Conservation (phyloP, 1,140 invertebrate genomes). For the Drosophila tsacasi region DNA sequence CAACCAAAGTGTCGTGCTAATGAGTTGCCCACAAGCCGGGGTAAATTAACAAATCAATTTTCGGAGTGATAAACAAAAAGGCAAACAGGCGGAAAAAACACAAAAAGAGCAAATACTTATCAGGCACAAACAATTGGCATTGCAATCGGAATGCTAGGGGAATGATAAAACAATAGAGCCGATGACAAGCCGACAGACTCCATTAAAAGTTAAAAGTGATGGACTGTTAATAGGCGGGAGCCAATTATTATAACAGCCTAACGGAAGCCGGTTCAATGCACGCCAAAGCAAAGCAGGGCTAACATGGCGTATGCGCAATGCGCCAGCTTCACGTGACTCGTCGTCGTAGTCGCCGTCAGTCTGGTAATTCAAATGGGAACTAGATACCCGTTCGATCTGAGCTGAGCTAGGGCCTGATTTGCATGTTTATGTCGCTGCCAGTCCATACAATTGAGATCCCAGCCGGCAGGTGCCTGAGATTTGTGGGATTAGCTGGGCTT, state of each 20-base stretch:
- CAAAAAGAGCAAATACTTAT: slow-evolving; percentile 19
- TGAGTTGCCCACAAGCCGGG: slow-evolving; percentile 59
- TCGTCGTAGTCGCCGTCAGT: neutral
- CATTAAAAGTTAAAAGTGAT: slow-evolving; percentile 40
- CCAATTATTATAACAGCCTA: slow-evolving; percentile 40
- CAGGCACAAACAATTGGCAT: slow-evolving; percentile 29
- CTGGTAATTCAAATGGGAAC: slow-evolving; percentile 21
- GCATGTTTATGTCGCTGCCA: slow-evolving; percentile 21
- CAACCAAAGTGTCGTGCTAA: slow-evolving; percentile 59
- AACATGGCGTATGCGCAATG: slow-evolving; percentile 68
- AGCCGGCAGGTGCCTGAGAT: slow-evolving; percentile 16
- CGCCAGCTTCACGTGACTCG: slow-evolving; percentile 49
- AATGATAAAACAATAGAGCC: slow-evolving; percentile 41
- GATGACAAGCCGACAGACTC: slow-evolving; percentile 19
- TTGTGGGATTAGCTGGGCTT: slow-evolving; percentile 22
- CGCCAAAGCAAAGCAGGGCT: slow-evolving; percentile 38
- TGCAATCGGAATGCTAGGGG: slow-evolving; percentile 27
- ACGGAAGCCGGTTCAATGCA: slow-evolving; percentile 73
- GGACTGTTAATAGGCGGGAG: slow-evolving; percentile 29
- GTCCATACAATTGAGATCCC: slow-evolving; percentile 30
- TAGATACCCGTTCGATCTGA: slow-evolving; percentile 17
- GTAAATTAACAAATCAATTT: slow-evolving; percentile 76
- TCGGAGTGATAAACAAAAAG: slow-evolving; percentile 60
- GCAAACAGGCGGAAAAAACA: slow-evolving; percentile 29
- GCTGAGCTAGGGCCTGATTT: slow-evolving; percentile 24